These are phyloP conservation scores for Drosophila greeni DNA, from an alignment of 2,888 invertebrate species.

Conservation along the genomic window DNA sequence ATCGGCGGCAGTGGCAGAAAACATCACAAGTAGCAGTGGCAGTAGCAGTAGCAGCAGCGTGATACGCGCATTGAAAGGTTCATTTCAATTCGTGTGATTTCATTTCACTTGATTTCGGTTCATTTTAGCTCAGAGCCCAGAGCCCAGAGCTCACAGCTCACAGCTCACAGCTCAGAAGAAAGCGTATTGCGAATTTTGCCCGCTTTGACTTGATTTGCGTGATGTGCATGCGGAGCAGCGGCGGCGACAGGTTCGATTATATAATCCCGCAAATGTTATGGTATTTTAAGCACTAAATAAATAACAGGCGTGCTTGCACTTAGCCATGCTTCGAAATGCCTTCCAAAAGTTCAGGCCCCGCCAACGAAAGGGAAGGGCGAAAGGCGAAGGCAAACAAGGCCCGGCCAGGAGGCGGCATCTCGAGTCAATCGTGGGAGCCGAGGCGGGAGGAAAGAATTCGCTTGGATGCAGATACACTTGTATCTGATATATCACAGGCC, in stretches of 20 bases:
- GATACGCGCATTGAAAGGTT: conserved; percentile 65
- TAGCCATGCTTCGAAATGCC: conserved; percentile 39
- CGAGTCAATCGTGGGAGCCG: conserved; percentile 15
- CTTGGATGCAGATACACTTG: conserved; percentile 1
- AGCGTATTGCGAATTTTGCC: conserved; percentile 35
- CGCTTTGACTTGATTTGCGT: conserved; percentile 69
- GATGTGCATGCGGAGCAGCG: conserved; percentile 64
- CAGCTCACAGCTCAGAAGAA: conserved; percentile 21
- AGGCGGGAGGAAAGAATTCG: conserved; percentile 10
- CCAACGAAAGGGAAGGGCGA: conserved; percentile 61
- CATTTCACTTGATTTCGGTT: conserved; percentile 48
- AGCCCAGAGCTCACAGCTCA: conserved; percentile 1
- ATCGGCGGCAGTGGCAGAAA: conserved; percentile 53
- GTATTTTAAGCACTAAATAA: conserved; percentile 70
- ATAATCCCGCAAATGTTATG: conserved; percentile 69
- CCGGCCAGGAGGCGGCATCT: conserved; percentile 14
- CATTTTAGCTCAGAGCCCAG: conserved; percentile 5
- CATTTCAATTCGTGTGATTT: conserved; percentile 42
- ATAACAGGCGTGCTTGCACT: conserved; percentile 59
- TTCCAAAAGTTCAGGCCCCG: conserved; percentile 41
- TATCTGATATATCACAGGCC: conserved; percentile 11
- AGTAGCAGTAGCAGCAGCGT: conserved; percentile 25
- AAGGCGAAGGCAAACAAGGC: conserved; percentile 41
- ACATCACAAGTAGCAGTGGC: conserved; percentile 36
- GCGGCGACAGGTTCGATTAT: conserved; percentile 52